phyloP scores from a whole-genome alignment of 2,113 vertebrate genomes.

The Xyliphius kryptos region DNA sequence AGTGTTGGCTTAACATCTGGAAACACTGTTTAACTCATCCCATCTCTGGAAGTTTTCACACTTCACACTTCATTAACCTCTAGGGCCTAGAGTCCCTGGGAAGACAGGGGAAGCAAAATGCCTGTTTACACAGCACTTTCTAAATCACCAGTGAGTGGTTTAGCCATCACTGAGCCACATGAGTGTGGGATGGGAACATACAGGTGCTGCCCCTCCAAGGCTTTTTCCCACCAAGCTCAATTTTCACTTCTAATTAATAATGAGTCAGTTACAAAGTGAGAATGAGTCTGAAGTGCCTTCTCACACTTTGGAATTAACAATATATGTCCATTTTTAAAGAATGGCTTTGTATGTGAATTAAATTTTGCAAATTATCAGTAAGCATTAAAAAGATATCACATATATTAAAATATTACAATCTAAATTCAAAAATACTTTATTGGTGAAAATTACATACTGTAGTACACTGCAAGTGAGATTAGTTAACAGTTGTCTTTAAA shows the following conservation, averaged over 20 bases:
- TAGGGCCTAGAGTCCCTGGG: constrained; percentile 78
- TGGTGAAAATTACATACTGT: no score
- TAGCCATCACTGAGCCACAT: constrained; percentile 49
- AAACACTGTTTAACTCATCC: constrained; percentile 81
- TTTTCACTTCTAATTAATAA: constrained; percentile 47
- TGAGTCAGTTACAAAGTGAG: constrained; percentile 38
- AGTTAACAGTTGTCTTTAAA: no score
- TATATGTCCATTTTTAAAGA: neutral
- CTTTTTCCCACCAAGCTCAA: constrained; percentile 41
- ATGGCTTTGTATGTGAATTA: neutral
- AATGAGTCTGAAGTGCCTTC: constrained; percentile 34
- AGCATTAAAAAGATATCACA: neutral
- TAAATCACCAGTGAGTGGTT: constrained; percentile 60
- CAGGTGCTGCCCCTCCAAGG: constrained; percentile 34
- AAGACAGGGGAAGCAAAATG: constrained; percentile 63
- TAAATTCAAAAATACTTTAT: no score
- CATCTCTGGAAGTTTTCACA: constrained; percentile 92
- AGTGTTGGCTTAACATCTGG: constrained; percentile 79
- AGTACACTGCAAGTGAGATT: no score
- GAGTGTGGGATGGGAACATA: constrained; percentile 34
- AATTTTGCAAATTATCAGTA: neutral
- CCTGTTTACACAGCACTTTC: constrained; percentile 57
- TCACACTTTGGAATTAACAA: constrained; percentile 9
- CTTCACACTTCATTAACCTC: constrained; percentile 96
- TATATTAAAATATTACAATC: neutral